phyloP scores from a whole-genome alignment of 2,797 vertebrate genomes.

The Epinephelus coioides region DNA sequence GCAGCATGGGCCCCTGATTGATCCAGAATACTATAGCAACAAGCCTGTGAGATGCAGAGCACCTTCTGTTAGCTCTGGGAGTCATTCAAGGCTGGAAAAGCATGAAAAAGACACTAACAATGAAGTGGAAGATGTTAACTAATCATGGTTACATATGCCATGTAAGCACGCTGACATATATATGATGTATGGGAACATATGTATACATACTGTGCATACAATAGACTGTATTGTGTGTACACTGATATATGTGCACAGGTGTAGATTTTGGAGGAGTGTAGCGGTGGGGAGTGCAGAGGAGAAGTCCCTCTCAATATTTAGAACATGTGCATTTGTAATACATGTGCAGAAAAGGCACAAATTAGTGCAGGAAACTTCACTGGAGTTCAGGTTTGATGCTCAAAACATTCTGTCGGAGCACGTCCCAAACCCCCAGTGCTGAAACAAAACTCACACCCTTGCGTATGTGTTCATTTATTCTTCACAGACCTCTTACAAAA shows the following conservation, averaged over 20 bases:
- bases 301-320: no score
- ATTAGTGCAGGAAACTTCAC: no score
- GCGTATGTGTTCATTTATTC: background rate
- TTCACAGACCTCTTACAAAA: background rate
- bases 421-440: no score
- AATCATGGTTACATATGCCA: background rate
- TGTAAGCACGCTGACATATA: background rate
- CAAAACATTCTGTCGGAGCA: no score
- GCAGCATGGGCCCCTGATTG: slow-evolving; percentile 14
- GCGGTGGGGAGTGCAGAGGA: no score
- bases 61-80: background rate
- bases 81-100: slow-evolving; percentile 13
- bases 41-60: background rate
- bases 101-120: background rate
- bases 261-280: no score
- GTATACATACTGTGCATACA: background rate
- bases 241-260: background rate
- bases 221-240: background rate
- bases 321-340: no score
- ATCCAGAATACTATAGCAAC: slow-evolving; percentile 30
- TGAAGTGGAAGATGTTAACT: background rate
- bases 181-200: background rate
- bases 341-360: no score
- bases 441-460: no score
- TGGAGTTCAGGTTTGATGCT: no score